A percentile compares a stretch with the other conserved stretches of the same genome.
phyloP scores from a whole-genome alignment of 1,140 invertebrate genomes.

The Portunus trituberculatus region DNA sequence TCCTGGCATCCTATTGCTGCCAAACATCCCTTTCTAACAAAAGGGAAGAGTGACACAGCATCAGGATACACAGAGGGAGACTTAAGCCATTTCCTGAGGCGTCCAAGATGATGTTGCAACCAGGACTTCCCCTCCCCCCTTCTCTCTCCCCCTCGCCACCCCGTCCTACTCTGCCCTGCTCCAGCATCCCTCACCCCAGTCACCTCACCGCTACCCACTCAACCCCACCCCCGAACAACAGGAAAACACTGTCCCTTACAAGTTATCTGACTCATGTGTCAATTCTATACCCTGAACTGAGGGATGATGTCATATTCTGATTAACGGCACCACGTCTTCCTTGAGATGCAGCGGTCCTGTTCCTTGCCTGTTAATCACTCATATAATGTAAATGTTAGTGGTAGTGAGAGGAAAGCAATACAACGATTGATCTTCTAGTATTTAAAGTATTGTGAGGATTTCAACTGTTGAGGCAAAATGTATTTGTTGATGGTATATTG shows the following conservation, averaged over 20 bases:
- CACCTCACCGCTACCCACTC: not conserved
- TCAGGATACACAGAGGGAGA: not conserved
- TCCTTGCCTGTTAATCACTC: too few relatives aligned
- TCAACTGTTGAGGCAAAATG: too few relatives aligned
- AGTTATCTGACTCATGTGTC: not conserved
- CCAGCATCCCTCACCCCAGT: not conserved
- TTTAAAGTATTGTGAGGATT: too few relatives aligned
- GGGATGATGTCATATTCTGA: too few relatives aligned
- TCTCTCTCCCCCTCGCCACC: not conserved
- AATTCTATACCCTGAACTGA: too few relatives aligned
- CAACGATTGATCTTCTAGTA: too few relatives aligned
- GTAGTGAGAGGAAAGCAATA: too few relatives aligned
- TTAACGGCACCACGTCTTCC: too few relatives aligned
- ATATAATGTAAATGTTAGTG: too few relatives aligned
- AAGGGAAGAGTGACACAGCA: not conserved
- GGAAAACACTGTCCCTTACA: not conserved
- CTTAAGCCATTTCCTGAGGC: not conserved
- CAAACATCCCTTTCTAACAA: not conserved
- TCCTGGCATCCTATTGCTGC: not conserved
- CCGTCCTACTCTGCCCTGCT: not conserved
- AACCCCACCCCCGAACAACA: not conserved
- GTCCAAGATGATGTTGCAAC: conserved; percentile 33
- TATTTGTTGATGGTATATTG: too few relatives aligned
- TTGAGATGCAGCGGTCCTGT: too few relatives aligned
- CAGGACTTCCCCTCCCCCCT: not conserved